Percentiles rank a stretch among this genome's conserved stretches.
Conservation (phyloP, 2,113 vertebrate species). For the Calidris pygmaea region DNA sequence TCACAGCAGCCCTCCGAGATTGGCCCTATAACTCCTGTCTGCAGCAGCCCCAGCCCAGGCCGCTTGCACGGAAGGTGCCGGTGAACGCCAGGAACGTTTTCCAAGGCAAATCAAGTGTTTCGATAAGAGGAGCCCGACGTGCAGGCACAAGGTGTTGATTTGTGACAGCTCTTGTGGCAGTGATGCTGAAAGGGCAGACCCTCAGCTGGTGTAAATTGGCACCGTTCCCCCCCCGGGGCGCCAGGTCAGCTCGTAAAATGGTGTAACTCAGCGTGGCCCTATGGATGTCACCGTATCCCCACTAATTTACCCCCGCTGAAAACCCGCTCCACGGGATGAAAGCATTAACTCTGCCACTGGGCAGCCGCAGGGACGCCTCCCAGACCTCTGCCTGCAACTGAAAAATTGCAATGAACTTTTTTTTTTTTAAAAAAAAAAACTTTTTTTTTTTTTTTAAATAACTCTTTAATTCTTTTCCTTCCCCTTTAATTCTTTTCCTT, state of each 20-base stretch:
- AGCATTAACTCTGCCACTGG: neutral
- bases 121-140: neutral
- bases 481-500: neutral
- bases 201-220: neutral
- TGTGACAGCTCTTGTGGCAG: neutral
- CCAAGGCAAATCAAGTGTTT: neutral
- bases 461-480: neutral
- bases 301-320: neutral
- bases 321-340: accelerated
- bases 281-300: neutral
- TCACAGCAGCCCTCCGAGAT: neutral
- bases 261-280: neutral
- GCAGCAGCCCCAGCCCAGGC: neutral
- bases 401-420: neutral
- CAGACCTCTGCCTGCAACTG: neutral
- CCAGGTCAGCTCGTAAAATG: neutral
- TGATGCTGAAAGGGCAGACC: neutral
- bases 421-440: too few species aligned
- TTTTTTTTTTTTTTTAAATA: neutral
- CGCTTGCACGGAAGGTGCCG: neutral
- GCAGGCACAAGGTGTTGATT: neutral
- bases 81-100: accelerated
- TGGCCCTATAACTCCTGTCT: neutral
- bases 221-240: accelerated
- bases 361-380: neutral